Evolutionary conservation across 2,113 vertebrate species (phyloP).

Genomic region (Nesogale talazaci): DNA sequence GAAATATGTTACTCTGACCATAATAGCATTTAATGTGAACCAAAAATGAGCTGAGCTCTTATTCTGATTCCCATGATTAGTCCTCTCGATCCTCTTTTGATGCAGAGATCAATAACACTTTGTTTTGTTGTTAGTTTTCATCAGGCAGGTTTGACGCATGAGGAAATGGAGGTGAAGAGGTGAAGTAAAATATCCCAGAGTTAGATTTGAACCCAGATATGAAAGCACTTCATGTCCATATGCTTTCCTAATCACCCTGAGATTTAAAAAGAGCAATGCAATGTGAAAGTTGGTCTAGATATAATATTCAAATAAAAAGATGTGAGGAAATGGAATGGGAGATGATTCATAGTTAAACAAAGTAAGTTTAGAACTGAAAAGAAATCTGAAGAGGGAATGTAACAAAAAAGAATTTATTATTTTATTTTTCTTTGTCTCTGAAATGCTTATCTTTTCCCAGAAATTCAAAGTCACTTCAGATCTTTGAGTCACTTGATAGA

Average conservation of each 20-base stretch:
- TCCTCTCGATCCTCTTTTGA: background rate
- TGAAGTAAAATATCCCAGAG: background rate
- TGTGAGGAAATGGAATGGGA: background rate
- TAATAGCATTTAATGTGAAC: background rate
- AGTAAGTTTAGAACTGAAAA: background rate
- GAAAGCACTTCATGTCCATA: background rate
- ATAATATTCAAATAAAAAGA: background rate
- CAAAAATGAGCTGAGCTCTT: background rate
- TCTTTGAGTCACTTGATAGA: constrained; percentile 37
- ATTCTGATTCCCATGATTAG: background rate
- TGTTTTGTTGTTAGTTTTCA: background rate
- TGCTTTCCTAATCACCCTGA: background rate
- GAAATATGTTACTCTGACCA: background rate
- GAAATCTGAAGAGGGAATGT: background rate
- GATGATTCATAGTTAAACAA: background rate
- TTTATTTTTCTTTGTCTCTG: constrained; percentile 9
- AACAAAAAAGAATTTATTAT: background rate
- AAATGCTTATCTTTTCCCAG: constrained; percentile 24
- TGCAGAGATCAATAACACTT: background rate
- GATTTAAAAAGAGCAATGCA: background rate
- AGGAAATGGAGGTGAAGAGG: background rate
- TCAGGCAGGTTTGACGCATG: background rate
- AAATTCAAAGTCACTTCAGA: constrained; percentile 20
- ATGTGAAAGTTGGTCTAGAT: background rate
- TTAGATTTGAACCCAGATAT: background rate